Percentiles rank a stretch among this genome's conserved stretches.
These are phyloP conservation scores for Cephalopachus bancanus DNA, from an alignment of 2,797 vertebrate species.

Conservation along the genomic window DNA sequence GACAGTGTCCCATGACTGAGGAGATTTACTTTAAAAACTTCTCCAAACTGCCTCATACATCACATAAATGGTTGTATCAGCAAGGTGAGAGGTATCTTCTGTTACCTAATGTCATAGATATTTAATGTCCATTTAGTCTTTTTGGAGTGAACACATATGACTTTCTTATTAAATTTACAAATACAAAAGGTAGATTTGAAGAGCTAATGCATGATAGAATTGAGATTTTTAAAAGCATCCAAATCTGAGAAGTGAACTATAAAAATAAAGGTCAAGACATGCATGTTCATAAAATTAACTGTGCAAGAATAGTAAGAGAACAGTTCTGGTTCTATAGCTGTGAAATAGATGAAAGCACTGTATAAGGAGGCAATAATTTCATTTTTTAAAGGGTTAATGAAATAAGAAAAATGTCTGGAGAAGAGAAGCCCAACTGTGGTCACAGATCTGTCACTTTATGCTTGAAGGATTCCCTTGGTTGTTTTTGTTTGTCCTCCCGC, in stretches of 20 bases:
- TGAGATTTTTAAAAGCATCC: neutral
- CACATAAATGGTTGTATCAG: neutral
- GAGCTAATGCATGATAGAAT: neutral
- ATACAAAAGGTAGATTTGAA: neutral
- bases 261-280: neutral
- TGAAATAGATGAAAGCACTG: neutral
- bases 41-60: neutral
- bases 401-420: neutral
- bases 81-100: neutral
- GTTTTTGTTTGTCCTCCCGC: neutral
- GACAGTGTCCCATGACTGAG: too few relatives aligned
- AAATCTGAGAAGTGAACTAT: neutral
- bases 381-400: neutral
- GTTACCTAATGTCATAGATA: neutral
- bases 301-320: neutral
- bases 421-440: neutral
- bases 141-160: neutral
- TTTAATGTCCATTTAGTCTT: slow-evolving; percentile 1
- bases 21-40: neutral
- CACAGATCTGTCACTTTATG: neutral
- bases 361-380: neutral
- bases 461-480: neutral
- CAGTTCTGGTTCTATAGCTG: too few relatives aligned
- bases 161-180: neutral
- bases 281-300: neutral